A percentile compares a stretch with the other conserved stretches of the same genome.
These are phyloP conservation scores for Pangasius sanitwongsei DNA, from an alignment of 2,797 vertebrate species.

Conservation along the genomic window DNA sequence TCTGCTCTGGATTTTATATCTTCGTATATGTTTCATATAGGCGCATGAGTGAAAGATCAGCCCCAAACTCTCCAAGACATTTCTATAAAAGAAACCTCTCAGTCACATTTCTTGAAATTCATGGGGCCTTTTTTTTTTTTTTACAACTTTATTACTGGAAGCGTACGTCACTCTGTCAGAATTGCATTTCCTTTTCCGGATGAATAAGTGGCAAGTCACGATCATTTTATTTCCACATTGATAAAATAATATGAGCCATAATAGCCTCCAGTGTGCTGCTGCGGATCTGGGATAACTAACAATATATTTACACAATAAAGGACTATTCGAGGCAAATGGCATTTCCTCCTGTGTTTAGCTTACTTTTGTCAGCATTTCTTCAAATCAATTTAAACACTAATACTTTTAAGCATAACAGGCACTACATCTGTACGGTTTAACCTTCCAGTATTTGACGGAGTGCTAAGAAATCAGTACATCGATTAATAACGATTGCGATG, in stretches of 20 bases:
- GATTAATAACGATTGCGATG: slow-evolving; percentile 1
- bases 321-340: slow-evolving; percentile 34
- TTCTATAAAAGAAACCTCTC: slow-evolving; percentile 57
- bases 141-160: slow-evolving; percentile 61
- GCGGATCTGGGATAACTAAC: slow-evolving; percentile 34
- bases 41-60: slow-evolving; percentile 53
- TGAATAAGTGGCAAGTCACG: slow-evolving; percentile 53
- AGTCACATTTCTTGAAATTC: slow-evolving; percentile 63
- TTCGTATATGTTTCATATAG: neutral
- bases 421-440: slow-evolving; percentile 1
- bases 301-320: slow-evolving; percentile 33
- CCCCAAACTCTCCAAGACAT: slow-evolving; percentile 30
- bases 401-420: neutral
- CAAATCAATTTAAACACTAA: slow-evolving; percentile 16
- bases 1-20: slow-evolving; percentile 16
- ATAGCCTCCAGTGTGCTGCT: slow-evolving; percentile 34
- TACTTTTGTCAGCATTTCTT: slow-evolving; percentile 6
- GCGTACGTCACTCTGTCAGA: slow-evolving; percentile 51
- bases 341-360: slow-evolving; percentile 8
- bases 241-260: slow-evolving; percentile 55
- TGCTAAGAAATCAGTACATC: neutral
- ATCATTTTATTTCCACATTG: slow-evolving; percentile 54
- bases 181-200: slow-evolving; percentile 53
- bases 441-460: neutral
- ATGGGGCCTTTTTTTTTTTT: slow-evolving; percentile 49